Percentiles rank a stretch among this genome's conserved stretches.
phyloP scores from a whole-genome alignment of 2,888 invertebrate species.

The Athrips mouffetella region DNA sequence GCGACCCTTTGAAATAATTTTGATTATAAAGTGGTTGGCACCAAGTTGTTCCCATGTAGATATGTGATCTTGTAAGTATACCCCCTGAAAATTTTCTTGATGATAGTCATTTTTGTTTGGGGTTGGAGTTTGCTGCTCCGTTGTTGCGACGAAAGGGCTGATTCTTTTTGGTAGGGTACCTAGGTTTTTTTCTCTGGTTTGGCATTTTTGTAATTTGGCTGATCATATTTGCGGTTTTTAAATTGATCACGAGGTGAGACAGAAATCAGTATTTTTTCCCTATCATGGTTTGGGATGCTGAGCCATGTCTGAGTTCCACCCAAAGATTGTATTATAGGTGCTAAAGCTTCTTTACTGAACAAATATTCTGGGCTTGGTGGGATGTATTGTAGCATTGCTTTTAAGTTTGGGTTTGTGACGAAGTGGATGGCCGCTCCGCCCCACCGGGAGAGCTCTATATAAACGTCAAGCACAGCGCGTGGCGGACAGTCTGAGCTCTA shows the following conservation, averaged over 20 bases:
- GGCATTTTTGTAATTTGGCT: background rate
- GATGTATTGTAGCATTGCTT: conserved; percentile 2
- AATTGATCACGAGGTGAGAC: background rate
- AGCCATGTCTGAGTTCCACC: background rate
- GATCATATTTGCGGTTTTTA: background rate
- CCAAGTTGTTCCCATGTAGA: conserved; percentile 13
- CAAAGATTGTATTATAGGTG: conserved; percentile 3
- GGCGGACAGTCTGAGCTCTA: too few species aligned
- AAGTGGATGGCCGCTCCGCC: too few species aligned
- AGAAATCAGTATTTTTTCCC: background rate
- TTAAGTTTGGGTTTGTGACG: conserved; percentile 7
- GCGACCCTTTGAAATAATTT: conserved; percentile 11
- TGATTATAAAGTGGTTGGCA: conserved; percentile 18
- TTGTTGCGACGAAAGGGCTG: background rate
- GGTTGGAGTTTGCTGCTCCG: background rate
- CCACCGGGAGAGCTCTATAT: too few species aligned
- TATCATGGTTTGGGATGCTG: background rate
- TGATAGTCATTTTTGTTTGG: conserved; percentile 8
- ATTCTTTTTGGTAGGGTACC: background rate
- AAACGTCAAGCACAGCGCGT: too few species aligned
- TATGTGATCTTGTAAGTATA: conserved; percentile 3
- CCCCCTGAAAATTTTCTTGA: conserved; percentile 7
- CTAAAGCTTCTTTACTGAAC: conserved; percentile 1
- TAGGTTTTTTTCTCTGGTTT: background rate
- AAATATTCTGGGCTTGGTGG: conserved; percentile 15